These are phyloP conservation scores for Epistrophe grossulariae DNA, from an alignment of 2,888 invertebrate genomes.

Conservation along the genomic window DNA sequence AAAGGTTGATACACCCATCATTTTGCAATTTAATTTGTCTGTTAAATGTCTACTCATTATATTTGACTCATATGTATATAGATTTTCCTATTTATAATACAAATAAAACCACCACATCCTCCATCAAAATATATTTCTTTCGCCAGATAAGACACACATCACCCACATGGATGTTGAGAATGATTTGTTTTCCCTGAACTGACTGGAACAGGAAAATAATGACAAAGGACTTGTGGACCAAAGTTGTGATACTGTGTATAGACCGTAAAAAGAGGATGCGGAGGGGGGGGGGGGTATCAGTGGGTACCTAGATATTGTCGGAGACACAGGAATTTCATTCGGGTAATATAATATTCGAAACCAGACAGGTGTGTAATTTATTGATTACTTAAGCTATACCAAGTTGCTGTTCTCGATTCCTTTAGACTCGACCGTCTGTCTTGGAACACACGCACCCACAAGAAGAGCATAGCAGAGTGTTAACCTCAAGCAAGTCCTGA, in stretches of 20 bases:
- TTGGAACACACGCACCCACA: not conserved
- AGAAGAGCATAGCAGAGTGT: constrained; percentile 8
- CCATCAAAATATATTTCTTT: not conserved
- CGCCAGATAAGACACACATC: constrained; percentile 33
- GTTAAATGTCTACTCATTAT: constrained; percentile 11
- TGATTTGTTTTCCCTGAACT: constrained; percentile 62
- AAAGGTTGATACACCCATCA: not conserved
- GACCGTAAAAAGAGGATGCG: not conserved
- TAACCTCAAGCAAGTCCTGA: constrained; percentile 33
- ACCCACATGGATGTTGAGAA: constrained; percentile 48
- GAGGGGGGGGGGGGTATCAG: not conserved
- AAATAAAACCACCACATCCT: not conserved
- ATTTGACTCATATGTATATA: not conserved
- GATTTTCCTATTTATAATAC: not conserved
- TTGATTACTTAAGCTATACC: constrained; percentile 80
- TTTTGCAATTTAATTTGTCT: not conserved
- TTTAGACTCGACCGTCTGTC: constrained; percentile 37
- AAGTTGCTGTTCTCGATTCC: constrained; percentile 58
- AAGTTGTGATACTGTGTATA: not conserved
- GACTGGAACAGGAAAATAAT: constrained; percentile 62
- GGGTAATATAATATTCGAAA: constrained; percentile 78
- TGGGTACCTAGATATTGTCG: constrained; percentile 31
- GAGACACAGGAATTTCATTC: constrained; percentile 59
- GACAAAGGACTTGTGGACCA: constrained; percentile 56
- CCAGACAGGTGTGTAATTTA: constrained; percentile 83